Base-by-base conservation (phyloP, 2,797 vertebrate species). In the Streptopelia turtur region DNA sequence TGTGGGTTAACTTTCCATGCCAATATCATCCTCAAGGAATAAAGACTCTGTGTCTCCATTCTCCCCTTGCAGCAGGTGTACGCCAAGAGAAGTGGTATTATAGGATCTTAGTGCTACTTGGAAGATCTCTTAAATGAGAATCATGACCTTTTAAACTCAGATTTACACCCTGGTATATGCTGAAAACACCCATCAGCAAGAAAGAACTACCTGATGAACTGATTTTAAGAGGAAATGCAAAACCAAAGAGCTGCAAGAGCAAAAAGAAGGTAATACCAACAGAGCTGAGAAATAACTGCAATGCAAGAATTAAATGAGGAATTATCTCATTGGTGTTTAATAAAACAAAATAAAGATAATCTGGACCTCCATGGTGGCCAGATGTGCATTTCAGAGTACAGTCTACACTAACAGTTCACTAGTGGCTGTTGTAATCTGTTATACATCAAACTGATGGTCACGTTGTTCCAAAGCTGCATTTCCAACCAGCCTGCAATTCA, bases 401-500 rank as follows among this genome's bases (percentile, higher is more conserved):
- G 78, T 5, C 30, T 8, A 3, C 79, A 77, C 18, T 1, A 39
- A 16, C 27, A 41, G 14, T 10, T 83, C 11, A 66, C 30, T 10
- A 18, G 66, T 20, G n/a, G 60, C 74, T 64, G 25, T 31, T 47
- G 28, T 25, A 33, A 78, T 25, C 52, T 33, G 23, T 18, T 27
- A 47, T 22, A 27, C 22, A 1, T 47, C 41, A 65, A 35, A 24
- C 16, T 3, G 9, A 11, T 20, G 31, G 16, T 23, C 80, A 22
- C 1, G 0, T 35, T 23, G 64, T 20, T 95, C 64, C 60, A 64
- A 56, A n/a, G 39, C 64, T 85, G 82, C 59, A 21, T 94, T 91
- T 72, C 88, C 66, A 74, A 93, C 91, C 95, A 90, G 82, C 50
- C 86, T 92, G 76, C 78, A 71, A 87, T 77, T 68, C 89, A 88